Evolutionary conservation across 2,113 vertebrate genomes (phyloP), one percentile per base, ranked within the genome.

Genomic region (Lepus timidus): DNA sequence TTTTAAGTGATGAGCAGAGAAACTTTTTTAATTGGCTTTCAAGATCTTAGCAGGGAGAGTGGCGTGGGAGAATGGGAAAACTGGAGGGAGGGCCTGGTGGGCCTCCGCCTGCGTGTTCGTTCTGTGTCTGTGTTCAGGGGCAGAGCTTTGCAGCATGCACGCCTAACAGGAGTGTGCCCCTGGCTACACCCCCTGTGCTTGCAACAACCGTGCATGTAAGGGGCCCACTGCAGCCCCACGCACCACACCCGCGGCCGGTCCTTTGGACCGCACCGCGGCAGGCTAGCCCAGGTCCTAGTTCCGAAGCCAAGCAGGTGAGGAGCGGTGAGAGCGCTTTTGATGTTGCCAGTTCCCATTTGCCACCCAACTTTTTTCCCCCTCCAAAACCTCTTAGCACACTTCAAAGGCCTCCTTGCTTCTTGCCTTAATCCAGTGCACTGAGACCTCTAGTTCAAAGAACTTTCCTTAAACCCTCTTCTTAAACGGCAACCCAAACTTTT

Each of bases 361-460:
- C 99, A 99, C 99, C 99, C 99, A 99, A 99, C 98, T 98, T 99
- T 98, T 99, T 98, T 98, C 99, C 98, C 44, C 98, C 98, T 99
- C 98, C 98, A 99, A 99, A 99, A 99, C 98, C 99, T 99, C 99
- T 99, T 99, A 98, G 98, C 98, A 98, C 98, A 99, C 99, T 99
- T 99, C 99, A 99, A 99, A 99, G 99, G 98, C 98, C 98, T 98
- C 97, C 98, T 98, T 98, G 97, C 99, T 98, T 99, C 99, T 99
- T 98, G 98, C 99, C 99, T 99, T 99, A 99, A 99, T 99, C 99
- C 99, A 99, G 99, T 98, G 99, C 98, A 98, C 98, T 99, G 98
- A 98, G 99, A 99, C 99, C 99, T 99, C 98, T 98, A 99, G 99
- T 99, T 99, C 99, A 99, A 99, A 99, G 99, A 99, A 98, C 98